Evolutionary conservation across 2,113 vertebrate species (phyloP).

Genomic region (Centropristis striata): DNA sequence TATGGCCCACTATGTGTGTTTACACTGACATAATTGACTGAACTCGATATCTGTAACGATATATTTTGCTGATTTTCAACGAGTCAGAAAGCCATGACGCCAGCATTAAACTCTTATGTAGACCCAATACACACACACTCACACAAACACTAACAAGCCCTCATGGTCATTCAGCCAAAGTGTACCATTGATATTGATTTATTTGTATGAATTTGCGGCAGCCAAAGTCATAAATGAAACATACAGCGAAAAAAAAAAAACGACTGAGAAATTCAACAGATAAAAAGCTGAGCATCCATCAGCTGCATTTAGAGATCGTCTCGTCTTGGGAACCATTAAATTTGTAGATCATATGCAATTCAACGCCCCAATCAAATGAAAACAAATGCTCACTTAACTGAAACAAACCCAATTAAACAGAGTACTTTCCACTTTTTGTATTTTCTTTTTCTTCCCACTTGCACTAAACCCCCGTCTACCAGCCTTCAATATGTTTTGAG

Average conservation of each 20-base stretch:
- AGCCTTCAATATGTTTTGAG: conserved; percentile 21
- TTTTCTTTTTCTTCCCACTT: neutral
- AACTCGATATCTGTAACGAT: neutral
- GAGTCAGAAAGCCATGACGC: neutral
- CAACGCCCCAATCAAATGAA: conserved; percentile 2
- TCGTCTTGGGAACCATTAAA: neutral
- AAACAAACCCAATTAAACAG: conserved; percentile 12
- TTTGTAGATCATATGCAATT: neutral
- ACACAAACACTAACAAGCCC: neutral
- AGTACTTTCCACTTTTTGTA: neutral
- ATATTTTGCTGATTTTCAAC: neutral
- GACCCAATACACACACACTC: neutral
- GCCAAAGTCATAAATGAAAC: neutral
- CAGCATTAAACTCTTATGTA: neutral
- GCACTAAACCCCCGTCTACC: neutral
- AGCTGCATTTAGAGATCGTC: neutral
- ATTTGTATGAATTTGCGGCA: neutral
- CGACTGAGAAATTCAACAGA: neutral
- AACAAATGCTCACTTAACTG: conserved; percentile 6
- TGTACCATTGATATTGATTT: neutral
- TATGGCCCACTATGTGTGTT: neutral
- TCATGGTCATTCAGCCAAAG: neutral
- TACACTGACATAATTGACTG: neutral
- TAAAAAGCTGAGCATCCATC: neutral
- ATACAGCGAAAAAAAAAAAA: neutral